phyloP scores from a whole-genome alignment of 2,797 vertebrate species.

The Carduelis carduelis region DNA sequence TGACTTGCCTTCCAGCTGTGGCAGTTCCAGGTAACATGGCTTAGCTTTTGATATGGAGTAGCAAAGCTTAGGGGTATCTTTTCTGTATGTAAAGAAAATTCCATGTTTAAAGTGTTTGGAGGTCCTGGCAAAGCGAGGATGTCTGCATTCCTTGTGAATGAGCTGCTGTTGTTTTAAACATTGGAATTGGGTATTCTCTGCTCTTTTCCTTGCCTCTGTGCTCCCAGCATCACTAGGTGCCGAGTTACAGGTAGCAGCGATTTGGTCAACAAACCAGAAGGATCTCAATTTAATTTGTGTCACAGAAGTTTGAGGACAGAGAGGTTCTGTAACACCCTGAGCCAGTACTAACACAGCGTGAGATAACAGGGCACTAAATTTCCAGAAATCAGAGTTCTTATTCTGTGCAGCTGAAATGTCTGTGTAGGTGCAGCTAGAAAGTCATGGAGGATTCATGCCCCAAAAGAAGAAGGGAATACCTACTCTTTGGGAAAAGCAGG shows the following conservation, averaged over 20 bases:
- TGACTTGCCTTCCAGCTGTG: neutral
- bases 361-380: neutral
- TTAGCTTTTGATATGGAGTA: neutral
- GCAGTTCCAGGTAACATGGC: neutral
- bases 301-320: neutral
- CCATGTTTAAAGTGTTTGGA: neutral
- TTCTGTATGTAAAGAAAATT: neutral
- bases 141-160: neutral
- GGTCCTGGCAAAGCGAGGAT: neutral
- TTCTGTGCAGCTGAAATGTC: neutral
- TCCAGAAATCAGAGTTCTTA: neutral
- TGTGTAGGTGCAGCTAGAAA: neutral
- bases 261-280: neutral
- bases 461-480: neutral
- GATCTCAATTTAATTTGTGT: neutral
- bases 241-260: neutral
- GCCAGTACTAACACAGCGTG: accelerated
- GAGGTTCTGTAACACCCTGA: neutral
- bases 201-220: neutral
- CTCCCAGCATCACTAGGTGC: neutral
- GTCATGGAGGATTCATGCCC: neutral
- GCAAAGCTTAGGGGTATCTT: no score
- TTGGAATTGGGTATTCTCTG: neutral
- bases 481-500: neutral
- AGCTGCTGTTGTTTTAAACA: neutral